These are phyloP conservation scores for Prionace glauca DNA, from an alignment of 2,797 vertebrate species.

Conservation along the genomic window DNA sequence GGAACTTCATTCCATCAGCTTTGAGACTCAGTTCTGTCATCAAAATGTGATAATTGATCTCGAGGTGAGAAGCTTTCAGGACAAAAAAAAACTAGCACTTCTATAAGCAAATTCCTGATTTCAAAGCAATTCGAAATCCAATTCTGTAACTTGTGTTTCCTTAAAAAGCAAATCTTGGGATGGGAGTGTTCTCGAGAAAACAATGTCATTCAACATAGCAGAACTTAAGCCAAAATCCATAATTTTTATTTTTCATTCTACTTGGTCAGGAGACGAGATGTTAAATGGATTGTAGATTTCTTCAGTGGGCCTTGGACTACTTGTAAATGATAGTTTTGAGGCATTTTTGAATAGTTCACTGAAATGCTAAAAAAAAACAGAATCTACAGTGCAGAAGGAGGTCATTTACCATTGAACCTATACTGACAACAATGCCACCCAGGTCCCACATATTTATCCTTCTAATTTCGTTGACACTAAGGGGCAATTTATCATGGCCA, in stretches of 20 bases:
- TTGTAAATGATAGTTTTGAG: not conserved
- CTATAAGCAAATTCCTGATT: not conserved
- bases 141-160: not conserved
- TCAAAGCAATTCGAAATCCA: not conserved
- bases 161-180: not conserved
- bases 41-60: conserved; percentile 74
- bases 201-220: not conserved
- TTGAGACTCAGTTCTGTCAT: conserved; percentile 80
- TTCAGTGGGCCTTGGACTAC: not conserved
- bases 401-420: too few relatives aligned
- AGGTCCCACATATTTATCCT: too few relatives aligned
- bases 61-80: conserved; percentile 63
- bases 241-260: not conserved
- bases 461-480: too few relatives aligned
- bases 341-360: not conserved
- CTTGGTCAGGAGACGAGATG: not conserved
- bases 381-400: too few relatives aligned
- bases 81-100: not conserved
- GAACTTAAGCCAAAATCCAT: not conserved
- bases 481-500: too few relatives aligned
- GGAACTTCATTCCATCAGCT: conserved; percentile 82
- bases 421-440: too few relatives aligned
- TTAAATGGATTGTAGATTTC: not conserved
- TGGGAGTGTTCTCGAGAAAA: not conserved
- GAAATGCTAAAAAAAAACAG: too few relatives aligned